Evolutionary conservation across 2,888 invertebrate species (phyloP), one percentile per base, ranked within the genome.

Genomic region (Apeira syringaria): DNA sequence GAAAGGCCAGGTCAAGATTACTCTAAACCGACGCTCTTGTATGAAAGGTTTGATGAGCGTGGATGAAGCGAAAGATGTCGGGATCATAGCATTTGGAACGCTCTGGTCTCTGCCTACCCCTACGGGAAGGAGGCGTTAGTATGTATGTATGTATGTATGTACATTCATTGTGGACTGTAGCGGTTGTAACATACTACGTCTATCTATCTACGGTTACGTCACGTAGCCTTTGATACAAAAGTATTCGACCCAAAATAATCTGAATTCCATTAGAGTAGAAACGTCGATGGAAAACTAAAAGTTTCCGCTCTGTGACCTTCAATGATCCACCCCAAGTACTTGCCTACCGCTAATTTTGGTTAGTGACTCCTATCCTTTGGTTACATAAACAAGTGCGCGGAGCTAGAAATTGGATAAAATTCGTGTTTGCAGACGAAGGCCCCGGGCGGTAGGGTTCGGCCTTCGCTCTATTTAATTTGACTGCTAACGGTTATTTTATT

Each of bases 401-500:
- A 35, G 61, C 53, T 56, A 55, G 55, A 59, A 72, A 70, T 72
- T 67, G 65, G 66, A 70, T 72, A 69, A 71, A 65, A 70, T 68
- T 60, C 48, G 49, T 72, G 64, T 74, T 71, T 69, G 59, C 59
- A 50, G 59, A 57, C 53, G 53, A 53, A 55, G 50, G 59, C 50
- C 59, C 56, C 41, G 31, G 51, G 53, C 60, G 32, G 38, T 56
- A 59, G 61, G 61, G 61, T 50, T 58, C 48, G 50, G 48, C 37
- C 55, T 60, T 56, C 56, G 47, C 49, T 59, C 57, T 62, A 64
- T 69, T 67, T 64, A 64, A 69, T 69, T 70, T 66, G 42, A 59
- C 59, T 63, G 49, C 56, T 58, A 43, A 50, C 56, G 63, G 59
- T 66, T 68, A 70, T 70, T 68, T 50, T 60, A 59, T 72, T 69